Base-by-base conservation (phyloP, 1,140 invertebrate species). In the Doryteuthis pealeii region DNA sequence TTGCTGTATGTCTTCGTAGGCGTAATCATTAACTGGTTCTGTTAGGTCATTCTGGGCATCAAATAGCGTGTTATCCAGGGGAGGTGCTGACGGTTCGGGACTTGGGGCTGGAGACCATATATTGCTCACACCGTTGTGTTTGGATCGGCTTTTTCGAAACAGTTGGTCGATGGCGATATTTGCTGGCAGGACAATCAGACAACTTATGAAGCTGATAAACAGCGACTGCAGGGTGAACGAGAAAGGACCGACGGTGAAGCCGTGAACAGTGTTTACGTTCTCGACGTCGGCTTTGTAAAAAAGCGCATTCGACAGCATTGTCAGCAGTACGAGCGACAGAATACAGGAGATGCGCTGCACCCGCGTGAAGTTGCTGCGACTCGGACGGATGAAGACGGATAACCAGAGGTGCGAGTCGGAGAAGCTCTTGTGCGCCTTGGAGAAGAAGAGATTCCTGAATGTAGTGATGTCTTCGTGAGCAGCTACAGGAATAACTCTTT, bases 301-400 rank as follows among this genome's bases (percentile, higher is more conserved):
- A 84, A 88, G 86, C 32, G 84, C 85, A 73, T 88, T 88, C 35
- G 84, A 80, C 65, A 86, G 80, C 87, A 88, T 87, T 22, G 86
- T 87, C 0, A 83, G 79, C 74, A 87, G 84, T 15, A 87, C 76
- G 1, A 88, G 77, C 12, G 84, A 84, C 31, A 87, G 76, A 65
- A 85, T 86, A 71, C 86, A 87, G 30, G 84, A 85, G 0, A 88
- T 43, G 31, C 87, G 80, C 77, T 88, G 87, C 14, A 87, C 77
- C 32, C 87, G 80, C 22, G 86, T 88, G 74, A 88, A 88, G n/a
- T 78, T 78, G 67, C 84, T 86, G 49, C 83, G 77, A 40, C 78
- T 77, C 6, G 85, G 85, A 22, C 85, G 75, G 22, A 81, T 76
- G 68, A 84, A 75, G 45, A 85, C 80, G 1, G 85, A 87, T 40